These are phyloP conservation scores for Chroicocephalus ridibundus DNA, from an alignment of 2,113 vertebrate species.

Conservation along the genomic window DNA sequence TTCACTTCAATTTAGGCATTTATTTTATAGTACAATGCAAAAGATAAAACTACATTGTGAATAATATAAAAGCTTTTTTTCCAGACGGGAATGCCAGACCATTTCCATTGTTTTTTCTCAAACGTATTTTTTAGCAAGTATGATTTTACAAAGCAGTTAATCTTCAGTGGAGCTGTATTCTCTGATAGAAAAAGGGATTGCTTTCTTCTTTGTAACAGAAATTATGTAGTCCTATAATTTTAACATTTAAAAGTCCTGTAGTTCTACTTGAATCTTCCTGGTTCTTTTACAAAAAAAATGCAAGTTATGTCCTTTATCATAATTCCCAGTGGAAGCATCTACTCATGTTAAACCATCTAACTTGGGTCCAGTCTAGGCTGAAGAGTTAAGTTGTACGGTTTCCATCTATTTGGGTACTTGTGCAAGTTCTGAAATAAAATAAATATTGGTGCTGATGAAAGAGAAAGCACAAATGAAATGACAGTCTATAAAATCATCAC, in stretches of 20 bases:
- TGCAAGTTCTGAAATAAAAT: background rate
- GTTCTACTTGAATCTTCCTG: background rate
- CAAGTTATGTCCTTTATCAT: background rate
- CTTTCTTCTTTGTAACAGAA: background rate
- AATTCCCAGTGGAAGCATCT: background rate
- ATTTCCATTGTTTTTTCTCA: background rate
- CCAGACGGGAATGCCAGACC: background rate
- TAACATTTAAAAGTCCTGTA: background rate
- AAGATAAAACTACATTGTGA: slow-evolving; percentile 6
- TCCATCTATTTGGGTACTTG: background rate
- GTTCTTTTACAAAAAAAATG: background rate
- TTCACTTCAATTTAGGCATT: background rate
- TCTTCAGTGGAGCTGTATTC: background rate
- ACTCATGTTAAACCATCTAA: background rate
- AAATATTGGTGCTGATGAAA: background rate
- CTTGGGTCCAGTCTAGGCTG: background rate
- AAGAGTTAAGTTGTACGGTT: background rate
- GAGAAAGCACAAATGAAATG: background rate
- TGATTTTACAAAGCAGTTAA: slow-evolving; percentile 1
- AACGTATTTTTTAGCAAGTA: background rate
- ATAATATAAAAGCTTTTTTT: background rate
- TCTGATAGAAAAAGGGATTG: background rate
- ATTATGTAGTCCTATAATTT: background rate
- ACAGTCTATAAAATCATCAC: background rate
- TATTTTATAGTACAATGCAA: slow-evolving; percentile 20